These are phyloP conservation scores for Trissonchulus latispiculum DNA, from an alignment of 2,888 invertebrate species.

Conservation along the genomic window DNA sequence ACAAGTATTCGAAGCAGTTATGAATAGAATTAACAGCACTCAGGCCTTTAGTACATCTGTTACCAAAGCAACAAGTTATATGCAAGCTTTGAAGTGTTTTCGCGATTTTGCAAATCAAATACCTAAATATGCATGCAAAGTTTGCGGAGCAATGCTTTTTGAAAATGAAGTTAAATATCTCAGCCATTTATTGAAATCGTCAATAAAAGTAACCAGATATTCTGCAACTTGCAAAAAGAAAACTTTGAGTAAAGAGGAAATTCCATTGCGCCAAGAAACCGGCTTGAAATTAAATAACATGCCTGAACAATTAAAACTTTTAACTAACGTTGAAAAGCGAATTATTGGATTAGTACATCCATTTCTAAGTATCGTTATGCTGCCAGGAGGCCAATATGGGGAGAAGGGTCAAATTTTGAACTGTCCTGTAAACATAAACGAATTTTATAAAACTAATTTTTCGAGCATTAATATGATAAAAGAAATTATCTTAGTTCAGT, in stretches of 20 bases:
- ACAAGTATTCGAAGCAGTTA: too few relatives aligned
- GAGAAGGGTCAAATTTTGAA: slow-evolving; percentile 2
- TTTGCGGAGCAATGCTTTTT: neutral
- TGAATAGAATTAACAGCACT: too few relatives aligned
- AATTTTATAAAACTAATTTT: neutral
- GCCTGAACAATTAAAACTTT: neutral
- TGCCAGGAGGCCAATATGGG: slow-evolving; percentile 8
- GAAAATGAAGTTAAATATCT: neutral
- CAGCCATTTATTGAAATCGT: neutral
- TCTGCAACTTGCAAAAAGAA: neutral
- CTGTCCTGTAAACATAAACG: neutral
- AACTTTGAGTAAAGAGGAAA: too few relatives aligned
- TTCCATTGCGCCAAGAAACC: neutral
- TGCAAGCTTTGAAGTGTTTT: too few relatives aligned
- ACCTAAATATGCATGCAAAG: neutral
- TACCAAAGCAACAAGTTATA: too few relatives aligned
- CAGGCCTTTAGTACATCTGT: too few relatives aligned
- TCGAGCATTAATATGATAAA: neutral
- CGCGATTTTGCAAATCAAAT: neutral
- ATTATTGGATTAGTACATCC: neutral
- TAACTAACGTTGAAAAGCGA: slow-evolving; percentile 10
- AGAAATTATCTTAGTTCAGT: neutral
- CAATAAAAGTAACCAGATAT: neutral
- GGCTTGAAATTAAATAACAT: neutral
- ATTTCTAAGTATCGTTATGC: neutral